Evolutionary conservation across 2,888 invertebrate genomes (phyloP).

Genomic region (Campopleginae sp.): DNA sequence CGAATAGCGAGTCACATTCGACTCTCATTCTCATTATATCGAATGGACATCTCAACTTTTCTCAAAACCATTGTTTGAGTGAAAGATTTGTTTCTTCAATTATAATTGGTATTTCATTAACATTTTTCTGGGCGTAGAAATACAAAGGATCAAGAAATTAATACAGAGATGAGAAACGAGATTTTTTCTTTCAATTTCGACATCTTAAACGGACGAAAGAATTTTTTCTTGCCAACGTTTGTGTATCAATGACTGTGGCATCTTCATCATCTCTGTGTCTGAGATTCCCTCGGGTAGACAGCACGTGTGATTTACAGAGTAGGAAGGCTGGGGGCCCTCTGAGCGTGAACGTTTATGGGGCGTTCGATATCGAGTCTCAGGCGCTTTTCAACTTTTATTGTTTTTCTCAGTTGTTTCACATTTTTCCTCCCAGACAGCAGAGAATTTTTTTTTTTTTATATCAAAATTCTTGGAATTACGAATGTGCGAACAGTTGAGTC

Average conservation of each 20-base stretch:
- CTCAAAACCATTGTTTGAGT: not conserved
- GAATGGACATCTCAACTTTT: not conserved
- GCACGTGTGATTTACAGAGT: constrained; percentile 62
- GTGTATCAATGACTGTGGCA: constrained; percentile 27
- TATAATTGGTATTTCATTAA: not conserved
- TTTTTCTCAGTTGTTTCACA: not conserved
- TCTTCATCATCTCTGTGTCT: constrained; percentile 18
- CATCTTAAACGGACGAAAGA: not conserved
- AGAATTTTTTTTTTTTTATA: not conserved
- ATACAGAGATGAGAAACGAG: not conserved
- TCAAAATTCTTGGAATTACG: too few species aligned
- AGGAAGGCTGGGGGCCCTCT: constrained; percentile 50
- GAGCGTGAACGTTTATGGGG: constrained; percentile 1
- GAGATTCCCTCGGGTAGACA: constrained; percentile 37
- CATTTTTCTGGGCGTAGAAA: not conserved
- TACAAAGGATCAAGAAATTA: not conserved
- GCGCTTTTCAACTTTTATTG: too few species aligned
- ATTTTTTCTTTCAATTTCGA: not conserved
- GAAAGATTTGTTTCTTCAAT: not conserved
- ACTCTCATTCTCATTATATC: not conserved
- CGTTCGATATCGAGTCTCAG: not conserved
- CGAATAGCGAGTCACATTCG: not conserved
- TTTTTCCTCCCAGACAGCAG: not conserved
- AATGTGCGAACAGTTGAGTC: not conserved
- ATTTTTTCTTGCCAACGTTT: not conserved